These are phyloP conservation scores for Aphaenogaster ashmeadi DNA, from an alignment of 1,140 invertebrate genomes.

Conservation along the genomic window DNA sequence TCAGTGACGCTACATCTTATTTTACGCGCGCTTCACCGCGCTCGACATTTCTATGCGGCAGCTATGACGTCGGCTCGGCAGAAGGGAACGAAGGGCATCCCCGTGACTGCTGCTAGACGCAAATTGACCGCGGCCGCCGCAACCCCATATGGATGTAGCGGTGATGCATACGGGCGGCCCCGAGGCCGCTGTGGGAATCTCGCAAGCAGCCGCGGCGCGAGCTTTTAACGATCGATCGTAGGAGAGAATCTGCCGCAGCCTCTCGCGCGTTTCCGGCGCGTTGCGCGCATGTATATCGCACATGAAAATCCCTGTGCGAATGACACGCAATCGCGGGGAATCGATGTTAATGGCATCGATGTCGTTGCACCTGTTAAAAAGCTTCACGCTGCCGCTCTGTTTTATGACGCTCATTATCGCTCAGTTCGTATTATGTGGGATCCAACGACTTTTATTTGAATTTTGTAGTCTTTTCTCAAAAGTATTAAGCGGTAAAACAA, in stretches of 20 bases:
- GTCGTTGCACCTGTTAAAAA: conserved; percentile 29
- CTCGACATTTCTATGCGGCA: conserved; percentile 86
- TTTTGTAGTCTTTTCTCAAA: neutral
- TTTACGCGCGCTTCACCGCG: conserved; percentile 85
- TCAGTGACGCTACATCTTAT: conserved; percentile 87
- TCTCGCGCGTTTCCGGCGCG: conserved; percentile 8
- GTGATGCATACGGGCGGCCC: neutral
- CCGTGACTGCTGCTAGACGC: conserved; percentile 85
- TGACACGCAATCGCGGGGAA: neutral
- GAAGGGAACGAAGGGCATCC: conserved; percentile 78
- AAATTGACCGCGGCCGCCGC: conserved; percentile 84
- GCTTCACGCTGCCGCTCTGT: neutral
- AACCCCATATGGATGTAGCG: conserved; percentile 73
- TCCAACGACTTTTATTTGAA: neutral
- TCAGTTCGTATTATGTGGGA: neutral
- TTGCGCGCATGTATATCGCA: neutral
- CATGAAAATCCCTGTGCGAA: conserved; percentile 12
- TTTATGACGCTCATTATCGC: conserved; percentile 34
- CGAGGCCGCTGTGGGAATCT: conserved; percentile 70
- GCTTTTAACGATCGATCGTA: conserved; percentile 71
- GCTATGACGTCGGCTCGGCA: conserved; percentile 85
- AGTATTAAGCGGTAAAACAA: neutral
- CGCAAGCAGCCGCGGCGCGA: conserved; percentile 66
- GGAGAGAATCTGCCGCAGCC: conserved; percentile 51
- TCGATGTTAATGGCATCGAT: conserved; percentile 12